Evolutionary conservation across 2,113 vertebrate species (phyloP).

Genomic region (Psammodynastes pulverulentus): DNA sequence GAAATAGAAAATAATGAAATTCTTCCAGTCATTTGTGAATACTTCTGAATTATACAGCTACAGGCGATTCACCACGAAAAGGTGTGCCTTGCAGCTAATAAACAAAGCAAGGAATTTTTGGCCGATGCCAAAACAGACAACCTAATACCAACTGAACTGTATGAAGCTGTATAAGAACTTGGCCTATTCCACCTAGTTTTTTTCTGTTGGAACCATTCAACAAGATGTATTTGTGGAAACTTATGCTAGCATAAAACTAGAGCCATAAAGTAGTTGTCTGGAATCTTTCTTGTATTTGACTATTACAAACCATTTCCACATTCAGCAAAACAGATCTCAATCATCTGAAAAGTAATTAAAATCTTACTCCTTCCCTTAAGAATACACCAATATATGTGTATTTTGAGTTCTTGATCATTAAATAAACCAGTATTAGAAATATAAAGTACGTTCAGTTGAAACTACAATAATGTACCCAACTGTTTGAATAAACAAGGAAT

Average conservation of each 20-base stretch:
- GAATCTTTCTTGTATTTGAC: not conserved
- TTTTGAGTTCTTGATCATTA: not conserved
- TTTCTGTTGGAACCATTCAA: not conserved
- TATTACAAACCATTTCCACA: not conserved
- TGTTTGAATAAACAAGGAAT: not conserved
- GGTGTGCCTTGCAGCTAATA: not conserved
- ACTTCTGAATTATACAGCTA: not conserved
- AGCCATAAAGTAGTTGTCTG: not conserved
- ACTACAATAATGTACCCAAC: not conserved
- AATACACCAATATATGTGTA: not conserved
- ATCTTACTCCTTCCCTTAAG: not conserved
- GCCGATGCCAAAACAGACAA: not conserved
- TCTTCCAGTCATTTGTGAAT: not conserved
- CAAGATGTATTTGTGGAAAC: not conserved
- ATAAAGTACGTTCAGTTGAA: conserved; percentile 10
- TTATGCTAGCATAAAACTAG: not conserved
- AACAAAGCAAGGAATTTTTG: not conserved
- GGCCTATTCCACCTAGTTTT: not conserved
- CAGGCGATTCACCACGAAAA: not conserved
- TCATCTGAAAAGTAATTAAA: not conserved
- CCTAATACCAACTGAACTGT: not conserved
- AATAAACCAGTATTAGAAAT: not conserved
- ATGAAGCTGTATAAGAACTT: not conserved
- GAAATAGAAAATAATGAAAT: not conserved
- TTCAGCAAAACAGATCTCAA: not conserved